Base-by-base conservation (phyloP, 2,888 invertebrate genomes). In the Slavum lentiscoides region DNA sequence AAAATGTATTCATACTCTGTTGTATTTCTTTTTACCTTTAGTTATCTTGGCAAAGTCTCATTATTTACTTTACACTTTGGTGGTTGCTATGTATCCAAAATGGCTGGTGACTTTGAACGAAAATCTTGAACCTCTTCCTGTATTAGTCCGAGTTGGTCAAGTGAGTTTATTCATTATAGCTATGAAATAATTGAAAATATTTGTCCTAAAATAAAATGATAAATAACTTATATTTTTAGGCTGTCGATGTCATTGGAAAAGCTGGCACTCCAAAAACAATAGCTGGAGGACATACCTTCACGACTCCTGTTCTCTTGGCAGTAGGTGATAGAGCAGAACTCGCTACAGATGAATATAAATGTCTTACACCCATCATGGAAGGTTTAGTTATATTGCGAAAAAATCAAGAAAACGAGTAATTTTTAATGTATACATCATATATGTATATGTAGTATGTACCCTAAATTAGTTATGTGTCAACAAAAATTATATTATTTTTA, bases 231-330 rank as follows among this genome's bases (percentile, higher is more conserved):
- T 83, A 30, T 30, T 85, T 87, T 53, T 87, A 94, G 92, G 98
- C 98, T 67, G 98, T 99, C 13, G 99, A 99, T 89, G 97, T 98
- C 9, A 98, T 99, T 43, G 99, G 98, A 2, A 98, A 99, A 88
- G 99, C 99, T 0, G 99, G 99, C 66, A 98, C 98, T 84, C 99
- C 99, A 0, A 99, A 99, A 88, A 98, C 98, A 0, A 99, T 99
- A 84, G 99, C 99, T 4, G 99, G 99, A 58, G 99, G 99, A 85
- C 99, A 99, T 88, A 99, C 99, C 1, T 98, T 99, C 87, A 98
- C 98, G 6, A 99, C 99, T 6, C 99, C 99, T 0, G 99, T 99
- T 11, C 89, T 99, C 77, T 88, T 99, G 82, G 97, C 97, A 0
- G 94, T 95, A 87, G 99, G 98, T 8, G 99, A 99, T 88, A 90